Evolutionary conservation across 2,113 vertebrate species (phyloP).

Genomic region (Misgurnus anguillicaudatus): DNA sequence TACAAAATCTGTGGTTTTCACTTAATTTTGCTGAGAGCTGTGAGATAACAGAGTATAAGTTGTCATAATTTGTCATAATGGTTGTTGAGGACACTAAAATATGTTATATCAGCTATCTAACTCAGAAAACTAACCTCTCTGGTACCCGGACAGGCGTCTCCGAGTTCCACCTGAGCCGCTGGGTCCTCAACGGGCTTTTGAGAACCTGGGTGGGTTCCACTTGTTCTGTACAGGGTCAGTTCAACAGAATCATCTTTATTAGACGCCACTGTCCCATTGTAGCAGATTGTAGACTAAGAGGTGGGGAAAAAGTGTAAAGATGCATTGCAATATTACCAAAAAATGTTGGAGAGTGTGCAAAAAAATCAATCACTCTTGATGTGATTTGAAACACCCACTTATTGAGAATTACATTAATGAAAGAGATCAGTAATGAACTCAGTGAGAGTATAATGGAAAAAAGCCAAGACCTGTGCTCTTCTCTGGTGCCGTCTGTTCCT

Average conservation of each 20-base stretch:
- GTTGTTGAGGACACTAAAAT: no score
- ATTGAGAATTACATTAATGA: not conserved
- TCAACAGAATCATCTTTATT: conserved; percentile 66
- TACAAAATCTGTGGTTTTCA: conserved; percentile 74
- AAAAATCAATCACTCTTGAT: not conserved
- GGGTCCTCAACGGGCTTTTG: not conserved
- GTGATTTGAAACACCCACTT: not conserved
- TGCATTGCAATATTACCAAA: not conserved
- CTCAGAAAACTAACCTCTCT: conserved; percentile 61
- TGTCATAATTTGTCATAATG: not conserved
- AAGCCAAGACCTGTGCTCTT: conserved; percentile 63
- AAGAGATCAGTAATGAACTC: not conserved
- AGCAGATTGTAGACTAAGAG: conserved; percentile 52
- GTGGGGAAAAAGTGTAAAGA: not conserved
- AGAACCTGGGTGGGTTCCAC: fast-evolving
- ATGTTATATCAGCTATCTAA: no score
- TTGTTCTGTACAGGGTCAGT: conserved; percentile 71
- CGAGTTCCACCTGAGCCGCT: conserved; percentile 56
- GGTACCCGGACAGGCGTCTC: conserved; percentile 44
- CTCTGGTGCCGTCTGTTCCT: conserved; percentile 48
- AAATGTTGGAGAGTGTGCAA: not conserved
- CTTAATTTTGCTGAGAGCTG: conserved; percentile 64
- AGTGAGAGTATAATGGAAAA: not conserved
- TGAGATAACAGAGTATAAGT: not conserved
- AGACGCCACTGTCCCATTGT: conserved; percentile 55